Evolutionary conservation across 2,888 invertebrate species (phyloP), one percentile per base, ranked within the genome.

Genomic region (Agelastica alni): DNA sequence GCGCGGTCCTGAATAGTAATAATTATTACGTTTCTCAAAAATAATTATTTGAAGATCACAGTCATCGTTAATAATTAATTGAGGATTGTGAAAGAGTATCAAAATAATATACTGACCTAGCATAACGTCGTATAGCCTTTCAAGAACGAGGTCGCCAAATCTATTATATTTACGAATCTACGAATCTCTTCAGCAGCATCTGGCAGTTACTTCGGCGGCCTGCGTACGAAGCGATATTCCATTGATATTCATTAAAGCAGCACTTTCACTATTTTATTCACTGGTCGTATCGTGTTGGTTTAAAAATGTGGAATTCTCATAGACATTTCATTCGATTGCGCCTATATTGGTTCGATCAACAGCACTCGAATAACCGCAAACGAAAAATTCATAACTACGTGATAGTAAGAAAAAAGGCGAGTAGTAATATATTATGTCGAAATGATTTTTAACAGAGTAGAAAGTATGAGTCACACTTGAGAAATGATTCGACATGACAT

Each of bases 201-300:
- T n/a, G n/a, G n/a, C n/a, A n/a, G n/a, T n/a, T n/a, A n/a, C n/a
- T n/a, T n/a, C n/a, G n/a, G n/a, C n/a, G n/a, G n/a, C n/a, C n/a
- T n/a, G n/a, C n/a, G n/a, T n/a, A n/a, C n/a, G n/a, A n/a, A 28
- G 2, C 14, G 2, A 34, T 34, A 16, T 34, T 16, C 4, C 16
- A 34, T 34, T 39, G 6, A 39, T 12, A 41, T 48, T 16, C 9
- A 31, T 1, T 14, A 20, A 18, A 32, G 7, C 10, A 4, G 14
- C n/a, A 45, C 52, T 52, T 52, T 52, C 52, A 39, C 52, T 52
- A 32, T 41, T 46, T 16, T 26, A 52, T 52, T 45, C 52, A 41
- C 13, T 22, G 14, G 10, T 39, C 39, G 45, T 52, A 26, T 4
- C 12, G 9, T 22, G 13, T 46, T 26, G 52, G 52, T 52, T 52